Percentiles rank a stretch among this genome's conserved stretches.
Evolutionary conservation across 2,113 vertebrate species (phyloP).

Genomic region (Taurulus bubalis): DNA sequence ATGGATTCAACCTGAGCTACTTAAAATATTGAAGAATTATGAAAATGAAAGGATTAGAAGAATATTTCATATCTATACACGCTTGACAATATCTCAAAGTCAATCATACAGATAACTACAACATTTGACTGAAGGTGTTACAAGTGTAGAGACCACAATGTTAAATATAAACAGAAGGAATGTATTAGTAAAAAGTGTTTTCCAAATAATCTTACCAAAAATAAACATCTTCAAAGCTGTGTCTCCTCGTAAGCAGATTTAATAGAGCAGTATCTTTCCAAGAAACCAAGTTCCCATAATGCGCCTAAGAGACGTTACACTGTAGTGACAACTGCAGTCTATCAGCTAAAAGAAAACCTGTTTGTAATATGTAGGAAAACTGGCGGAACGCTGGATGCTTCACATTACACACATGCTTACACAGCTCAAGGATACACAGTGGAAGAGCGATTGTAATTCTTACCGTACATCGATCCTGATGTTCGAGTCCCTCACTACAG

Average conservation of each 20-base stretch:
- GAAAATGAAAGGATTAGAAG: not conserved
- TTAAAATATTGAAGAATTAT: not conserved
- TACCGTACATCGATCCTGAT: conserved; percentile 80
- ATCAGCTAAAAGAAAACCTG: conserved; percentile 21
- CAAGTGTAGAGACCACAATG: conserved; percentile 3
- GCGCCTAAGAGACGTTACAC: conserved; percentile 16
- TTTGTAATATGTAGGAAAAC: conserved; percentile 73
- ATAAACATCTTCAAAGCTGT: conserved; percentile 63
- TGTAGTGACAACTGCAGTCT: conserved; percentile 31
- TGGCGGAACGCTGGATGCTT: conserved; percentile 40
- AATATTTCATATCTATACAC: not conserved
- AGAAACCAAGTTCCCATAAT: conserved; percentile 35
- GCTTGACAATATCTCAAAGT: not conserved
- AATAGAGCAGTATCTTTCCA: conserved; percentile 27
- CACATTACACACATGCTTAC: conserved; percentile 46
- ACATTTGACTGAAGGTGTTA: not conserved
- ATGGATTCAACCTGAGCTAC: not conserved
- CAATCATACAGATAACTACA: conserved; percentile 3
- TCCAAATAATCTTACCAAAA: conserved; percentile 59
- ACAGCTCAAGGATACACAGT: conserved; percentile 18
- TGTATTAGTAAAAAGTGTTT: conserved; percentile 8
- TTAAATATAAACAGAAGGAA: conserved; percentile 16
- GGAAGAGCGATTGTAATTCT: conserved; percentile 46
- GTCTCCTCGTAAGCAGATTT: conserved; percentile 10
- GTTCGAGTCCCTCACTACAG: conserved; percentile 48